Base-by-base conservation (phyloP, 1,140 invertebrate species). In the Saccostrea echinata region DNA sequence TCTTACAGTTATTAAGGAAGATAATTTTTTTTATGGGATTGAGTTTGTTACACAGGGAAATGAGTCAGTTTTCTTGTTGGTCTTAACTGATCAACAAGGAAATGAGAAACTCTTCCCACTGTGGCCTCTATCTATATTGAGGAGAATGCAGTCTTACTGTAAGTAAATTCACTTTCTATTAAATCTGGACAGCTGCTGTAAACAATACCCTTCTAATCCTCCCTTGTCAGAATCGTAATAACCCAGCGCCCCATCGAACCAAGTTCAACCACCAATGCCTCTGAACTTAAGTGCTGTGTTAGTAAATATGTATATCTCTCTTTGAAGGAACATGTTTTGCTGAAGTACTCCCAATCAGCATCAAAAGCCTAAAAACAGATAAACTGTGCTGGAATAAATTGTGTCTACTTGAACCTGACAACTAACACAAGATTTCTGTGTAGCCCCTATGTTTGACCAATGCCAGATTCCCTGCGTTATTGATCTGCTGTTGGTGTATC, bases 371-470 rank as follows among this genome's bases (percentile, higher is more conserved):
- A 30, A 76, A 76, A 76, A 76, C 68, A 76, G 68, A 76, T 76
- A 76, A 76, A 76, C 27, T 76, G 64, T 71, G 30, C 68, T 76
- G 68, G 68, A 76, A 76, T 76, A 76, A 76, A 30, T 76, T 76
- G 68, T 76, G 68, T 76, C 68, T 76, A 76, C 68, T 76, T 76
- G 68, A 76, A 76, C 68, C 68, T 76, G 68, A 76, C 68, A 76
- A 76, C 27, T 76, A 43, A 33, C 68, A 76, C 9, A 16, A 33
- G 68, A 76, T 33, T 76, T 76, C 27, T 33, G 68, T 33, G 68
- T 76, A 76, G 68, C 68, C 68, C 57, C 27, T 33, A 33, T 76
- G 68, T 76, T 33, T 76, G 68, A 76, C 68, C 68, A 27, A 76
- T 76, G 68, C 68, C 68, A 76, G 68, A 76, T 33, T 76, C 68